These are phyloP conservation scores for Mesorhabditis belari DNA, from an alignment of 2,888 invertebrate genomes.

Conservation along the genomic window DNA sequence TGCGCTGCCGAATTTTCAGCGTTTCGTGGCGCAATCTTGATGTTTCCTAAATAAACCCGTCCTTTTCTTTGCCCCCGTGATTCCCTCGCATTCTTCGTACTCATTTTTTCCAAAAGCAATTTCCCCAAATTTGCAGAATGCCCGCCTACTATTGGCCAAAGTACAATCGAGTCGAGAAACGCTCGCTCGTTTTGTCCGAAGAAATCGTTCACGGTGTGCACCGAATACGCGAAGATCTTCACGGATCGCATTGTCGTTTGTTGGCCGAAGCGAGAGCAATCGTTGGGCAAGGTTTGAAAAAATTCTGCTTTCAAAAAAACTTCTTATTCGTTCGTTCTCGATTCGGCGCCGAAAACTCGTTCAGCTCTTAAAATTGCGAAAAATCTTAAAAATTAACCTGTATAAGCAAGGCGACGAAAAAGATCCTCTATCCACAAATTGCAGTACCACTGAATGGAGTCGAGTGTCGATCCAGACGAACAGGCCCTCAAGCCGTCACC, in stretches of 20 bases:
- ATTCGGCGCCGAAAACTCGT: too few relatives aligned
- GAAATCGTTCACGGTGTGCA: slow-evolving; percentile 27
- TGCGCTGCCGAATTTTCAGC: too few relatives aligned
- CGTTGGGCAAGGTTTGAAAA: slow-evolving; percentile 11
- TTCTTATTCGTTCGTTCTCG: too few relatives aligned
- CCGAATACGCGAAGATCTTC: slow-evolving; percentile 40
- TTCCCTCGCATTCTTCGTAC: too few relatives aligned
- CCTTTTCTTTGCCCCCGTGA: too few relatives aligned
- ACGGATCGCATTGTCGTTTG: slow-evolving; percentile 44
- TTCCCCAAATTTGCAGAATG: slow-evolving; percentile 12
- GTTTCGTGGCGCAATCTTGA: not conserved
- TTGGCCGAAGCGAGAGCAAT: slow-evolving; percentile 44
- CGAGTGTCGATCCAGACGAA: not conserved
- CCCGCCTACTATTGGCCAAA: slow-evolving; percentile 44
- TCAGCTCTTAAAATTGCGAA: too few relatives aligned
- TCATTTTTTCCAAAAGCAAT: too few relatives aligned
- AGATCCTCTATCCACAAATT: too few relatives aligned
- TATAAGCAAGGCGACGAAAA: too few relatives aligned
- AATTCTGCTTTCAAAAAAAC: too few relatives aligned
- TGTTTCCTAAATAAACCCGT: too few relatives aligned
- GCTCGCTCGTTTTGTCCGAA: slow-evolving; percentile 43
- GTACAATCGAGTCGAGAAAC: slow-evolving; percentile 45
- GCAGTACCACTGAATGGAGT: not conserved
- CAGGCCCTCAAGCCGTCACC: not conserved
- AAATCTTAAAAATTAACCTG: too few relatives aligned